Conservation (phyloP, 2,797 vertebrate species). For the Pseudochirops corinnae region DNA sequence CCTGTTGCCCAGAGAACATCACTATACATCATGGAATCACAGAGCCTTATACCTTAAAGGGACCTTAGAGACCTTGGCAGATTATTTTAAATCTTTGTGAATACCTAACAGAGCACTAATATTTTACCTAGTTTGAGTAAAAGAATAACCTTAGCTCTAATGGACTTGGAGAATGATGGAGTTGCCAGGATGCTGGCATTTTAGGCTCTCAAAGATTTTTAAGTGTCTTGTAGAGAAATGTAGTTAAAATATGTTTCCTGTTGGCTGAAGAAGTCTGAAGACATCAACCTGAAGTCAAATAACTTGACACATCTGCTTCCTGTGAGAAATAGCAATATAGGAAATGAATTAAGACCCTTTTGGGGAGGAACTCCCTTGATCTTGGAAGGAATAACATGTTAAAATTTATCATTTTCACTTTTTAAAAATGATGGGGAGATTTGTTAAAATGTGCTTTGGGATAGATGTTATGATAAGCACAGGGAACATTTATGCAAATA, state of each 20-base stretch:
- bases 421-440: not conserved
- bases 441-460: fast-evolving
- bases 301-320: slow-evolving; percentile 5
- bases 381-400: not conserved
- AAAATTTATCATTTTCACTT: not conserved
- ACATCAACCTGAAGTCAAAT: not conserved
- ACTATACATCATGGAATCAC: not conserved
- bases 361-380: not conserved
- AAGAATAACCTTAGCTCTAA: not conserved
- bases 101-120: slow-evolving; percentile 19
- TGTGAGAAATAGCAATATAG: not conserved
- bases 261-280: slow-evolving; percentile 21
- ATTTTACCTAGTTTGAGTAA: slow-evolving; percentile 44
- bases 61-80: not conserved
- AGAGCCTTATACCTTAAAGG: not conserved
- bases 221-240: slow-evolving; percentile 52
- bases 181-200: not conserved
- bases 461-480: not conserved
- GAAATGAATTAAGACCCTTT: not conserved
- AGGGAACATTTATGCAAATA: not conserved
- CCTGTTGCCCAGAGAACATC: not conserved
- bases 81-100: slow-evolving; percentile 55
- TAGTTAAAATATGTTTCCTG: not conserved
- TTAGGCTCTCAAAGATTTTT: slow-evolving; percentile 16
- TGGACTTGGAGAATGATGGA: not conserved